Evolutionary conservation across 2,113 vertebrate species (phyloP).

Genomic region (Saccopteryx bilineata): DNA sequence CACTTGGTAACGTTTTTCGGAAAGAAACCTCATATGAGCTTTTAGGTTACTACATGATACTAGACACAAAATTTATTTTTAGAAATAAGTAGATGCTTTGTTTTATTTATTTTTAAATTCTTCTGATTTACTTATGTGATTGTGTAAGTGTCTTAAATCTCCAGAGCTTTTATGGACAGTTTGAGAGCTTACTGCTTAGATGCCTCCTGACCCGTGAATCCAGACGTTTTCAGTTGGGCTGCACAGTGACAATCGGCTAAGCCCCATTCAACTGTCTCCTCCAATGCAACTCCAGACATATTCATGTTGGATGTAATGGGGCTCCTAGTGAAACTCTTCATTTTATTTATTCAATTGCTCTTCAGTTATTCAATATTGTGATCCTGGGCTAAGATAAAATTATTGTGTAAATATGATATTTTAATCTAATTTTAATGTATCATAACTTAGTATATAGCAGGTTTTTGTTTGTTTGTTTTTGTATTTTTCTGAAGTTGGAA

Average conservation of each 20-base stretch:
- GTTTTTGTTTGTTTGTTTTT: too few relatives aligned
- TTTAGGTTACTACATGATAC: not conserved
- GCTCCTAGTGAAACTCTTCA: not conserved
- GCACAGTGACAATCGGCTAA: not conserved
- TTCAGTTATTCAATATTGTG: not conserved
- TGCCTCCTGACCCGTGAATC: not conserved
- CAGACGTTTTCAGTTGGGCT: not conserved
- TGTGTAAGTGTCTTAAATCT: not conserved
- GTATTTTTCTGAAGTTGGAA: too few relatives aligned
- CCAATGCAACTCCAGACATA: not conserved
- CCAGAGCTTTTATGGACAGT: not conserved
- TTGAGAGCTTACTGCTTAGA: not conserved
- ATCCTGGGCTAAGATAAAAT: not conserved
- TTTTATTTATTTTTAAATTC: constrained; percentile 3
- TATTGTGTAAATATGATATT: not conserved
- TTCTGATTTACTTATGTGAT: not conserved
- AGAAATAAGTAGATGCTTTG: not conserved
- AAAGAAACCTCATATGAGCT: not conserved
- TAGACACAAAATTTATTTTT: not conserved
- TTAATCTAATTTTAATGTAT: not conserved
- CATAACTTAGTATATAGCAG: not conserved
- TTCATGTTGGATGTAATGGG: not conserved
- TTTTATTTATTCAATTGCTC: not conserved
- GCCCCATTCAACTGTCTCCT: not conserved
- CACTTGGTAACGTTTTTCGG: not conserved